Evolutionary conservation across 2,113 vertebrate species (phyloP).

Genomic region (Trogon surrucura): DNA sequence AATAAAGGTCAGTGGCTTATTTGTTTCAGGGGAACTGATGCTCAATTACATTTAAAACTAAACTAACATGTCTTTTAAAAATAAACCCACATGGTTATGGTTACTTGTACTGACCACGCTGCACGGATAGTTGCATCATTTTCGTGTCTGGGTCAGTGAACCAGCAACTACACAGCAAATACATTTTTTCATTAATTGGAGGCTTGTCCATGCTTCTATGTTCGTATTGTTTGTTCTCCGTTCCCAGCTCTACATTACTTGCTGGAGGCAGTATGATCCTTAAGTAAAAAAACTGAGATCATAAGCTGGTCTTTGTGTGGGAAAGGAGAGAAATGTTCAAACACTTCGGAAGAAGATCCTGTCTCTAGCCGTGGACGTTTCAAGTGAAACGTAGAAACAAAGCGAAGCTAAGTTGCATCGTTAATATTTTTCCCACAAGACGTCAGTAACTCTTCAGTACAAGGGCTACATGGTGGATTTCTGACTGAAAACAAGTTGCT

Average conservation of each 20-base stretch:
- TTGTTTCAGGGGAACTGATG: background rate
- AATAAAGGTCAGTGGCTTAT: background rate
- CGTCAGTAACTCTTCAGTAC: background rate
- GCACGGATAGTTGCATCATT: accelerated
- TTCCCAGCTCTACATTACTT: background rate
- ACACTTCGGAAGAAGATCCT: background rate
- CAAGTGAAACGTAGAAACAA: background rate
- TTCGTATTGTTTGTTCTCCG: background rate
- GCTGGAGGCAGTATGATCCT: background rate
- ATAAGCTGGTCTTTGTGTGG: background rate
- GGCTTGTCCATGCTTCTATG: background rate
- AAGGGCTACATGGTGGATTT: background rate
- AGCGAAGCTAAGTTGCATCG: background rate
- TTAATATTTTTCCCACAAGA: background rate
- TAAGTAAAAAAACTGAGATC: background rate
- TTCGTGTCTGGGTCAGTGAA: background rate
- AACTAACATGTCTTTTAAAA: background rate
- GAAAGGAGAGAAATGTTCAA: background rate
- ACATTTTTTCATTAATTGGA: background rate
- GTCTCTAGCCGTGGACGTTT: background rate
- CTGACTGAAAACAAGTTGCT: background rate
- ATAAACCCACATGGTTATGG: accelerated
- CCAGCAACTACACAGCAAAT: background rate
- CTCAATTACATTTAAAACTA: background rate
- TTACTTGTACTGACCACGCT: background rate